A percentile compares a stretch with the other conserved stretches of the same genome.
These are phyloP conservation scores for Stenodera caucasica DNA, from an alignment of 2,888 invertebrate species.

Conservation along the genomic window DNA sequence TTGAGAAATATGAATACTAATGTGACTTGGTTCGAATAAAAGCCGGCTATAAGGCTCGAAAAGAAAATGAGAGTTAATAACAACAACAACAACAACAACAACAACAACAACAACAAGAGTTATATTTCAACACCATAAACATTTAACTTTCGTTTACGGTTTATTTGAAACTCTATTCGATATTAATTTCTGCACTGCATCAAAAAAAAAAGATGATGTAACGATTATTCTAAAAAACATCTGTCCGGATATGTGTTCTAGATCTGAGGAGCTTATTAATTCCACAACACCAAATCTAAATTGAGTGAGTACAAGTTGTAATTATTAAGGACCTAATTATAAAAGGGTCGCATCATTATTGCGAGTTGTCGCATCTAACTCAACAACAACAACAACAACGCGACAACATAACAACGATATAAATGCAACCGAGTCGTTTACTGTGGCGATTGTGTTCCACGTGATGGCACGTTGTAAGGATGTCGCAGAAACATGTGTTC, in stretches of 20 bases:
- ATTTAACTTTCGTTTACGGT: slow-evolving; percentile 12
- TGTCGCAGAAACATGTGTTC: slow-evolving; percentile 52
- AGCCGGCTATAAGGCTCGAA: no score
- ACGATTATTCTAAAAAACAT: slow-evolving; percentile 11
- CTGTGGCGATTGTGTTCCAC: slow-evolving; percentile 8
- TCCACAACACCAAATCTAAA: slow-evolving; percentile 6
- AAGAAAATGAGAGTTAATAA: no score
- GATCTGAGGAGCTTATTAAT: slow-evolving; percentile 22
- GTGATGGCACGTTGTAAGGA: slow-evolving; percentile 23
- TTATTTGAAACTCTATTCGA: not conserved
- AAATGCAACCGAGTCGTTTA: not conserved
- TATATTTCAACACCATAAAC: slow-evolving; percentile 23
- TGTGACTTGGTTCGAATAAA: slow-evolving; percentile 39
- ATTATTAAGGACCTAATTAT: not conserved
- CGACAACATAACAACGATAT: not conserved
- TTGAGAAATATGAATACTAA: slow-evolving; percentile 49
- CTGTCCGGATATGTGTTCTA: slow-evolving; percentile 20
- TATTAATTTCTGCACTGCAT: slow-evolving; percentile 2
- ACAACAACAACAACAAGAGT: slow-evolving; percentile 1
- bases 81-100: not conserved
- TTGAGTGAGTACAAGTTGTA: not conserved
- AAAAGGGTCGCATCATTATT: not conserved
- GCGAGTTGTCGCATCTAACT: no score
- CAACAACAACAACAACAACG: not conserved
- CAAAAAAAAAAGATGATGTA: slow-evolving; percentile 15